These are phyloP conservation scores for Laticauda laticaudata DNA, from an alignment of 2,113 vertebrate genomes.

Conservation along the genomic window DNA sequence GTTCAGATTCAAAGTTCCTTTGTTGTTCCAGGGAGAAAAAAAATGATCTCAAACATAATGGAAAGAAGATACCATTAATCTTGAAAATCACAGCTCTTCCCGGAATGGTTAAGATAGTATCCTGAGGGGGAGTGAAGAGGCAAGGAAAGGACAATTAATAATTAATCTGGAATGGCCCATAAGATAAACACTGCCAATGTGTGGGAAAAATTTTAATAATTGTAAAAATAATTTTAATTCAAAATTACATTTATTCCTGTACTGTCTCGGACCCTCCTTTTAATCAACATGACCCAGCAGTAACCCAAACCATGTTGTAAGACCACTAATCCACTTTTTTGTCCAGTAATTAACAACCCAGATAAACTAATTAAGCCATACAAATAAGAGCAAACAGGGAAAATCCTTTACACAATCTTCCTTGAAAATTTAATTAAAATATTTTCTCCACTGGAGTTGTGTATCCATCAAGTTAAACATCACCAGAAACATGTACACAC, in stretches of 20 bases:
- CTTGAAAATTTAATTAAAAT: not conserved
- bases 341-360: not conserved
- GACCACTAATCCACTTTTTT: not conserved
- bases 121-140: not conserved
- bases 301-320: not conserved
- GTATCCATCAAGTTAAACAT: not conserved
- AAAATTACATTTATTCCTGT: not conserved
- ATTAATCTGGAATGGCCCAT: slow-evolving; percentile 48
- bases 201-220: not conserved
- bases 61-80: slow-evolving; percentile 41
- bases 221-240: not conserved
- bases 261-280: not conserved
- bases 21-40: slow-evolving; percentile 3
- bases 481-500: not conserved
- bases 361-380: not conserved
- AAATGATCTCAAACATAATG: slow-evolving; percentile 10
- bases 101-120: slow-evolving; percentile 31
- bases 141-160: slow-evolving; percentile 20
- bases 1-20: not conserved
- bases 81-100: slow-evolving; percentile 1
- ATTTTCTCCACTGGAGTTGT: not conserved
- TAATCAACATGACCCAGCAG: not conserved
- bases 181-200: slow-evolving; percentile 13
- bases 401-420: not conserved
- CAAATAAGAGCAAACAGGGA: not conserved